Conservation (phyloP, 1,140 invertebrate species). For the Nilaparvata lugens region DNA sequence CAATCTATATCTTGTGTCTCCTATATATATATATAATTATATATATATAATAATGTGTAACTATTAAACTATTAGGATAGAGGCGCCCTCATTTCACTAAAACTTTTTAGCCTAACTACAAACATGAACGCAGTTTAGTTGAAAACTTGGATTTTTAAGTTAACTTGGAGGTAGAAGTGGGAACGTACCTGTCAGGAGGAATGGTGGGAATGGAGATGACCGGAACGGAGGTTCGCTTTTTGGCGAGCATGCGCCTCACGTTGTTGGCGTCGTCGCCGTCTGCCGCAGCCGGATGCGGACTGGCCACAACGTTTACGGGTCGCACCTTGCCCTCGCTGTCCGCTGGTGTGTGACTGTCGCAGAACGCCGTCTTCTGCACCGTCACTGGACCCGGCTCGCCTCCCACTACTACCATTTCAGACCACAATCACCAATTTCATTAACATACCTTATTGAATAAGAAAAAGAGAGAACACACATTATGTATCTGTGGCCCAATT, state of each 20-base stretch:
- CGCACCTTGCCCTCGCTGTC: constrained; percentile 45
- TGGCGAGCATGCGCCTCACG: constrained; percentile 64
- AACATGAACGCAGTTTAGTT: too few species aligned
- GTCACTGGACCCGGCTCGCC: constrained; percentile 53
- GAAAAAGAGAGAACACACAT: neutral
- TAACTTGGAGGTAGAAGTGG: too few species aligned
- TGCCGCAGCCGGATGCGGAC: constrained; percentile 26
- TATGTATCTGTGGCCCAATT: too few species aligned
- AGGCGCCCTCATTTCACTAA: too few species aligned
- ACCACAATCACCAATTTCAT: too few species aligned
- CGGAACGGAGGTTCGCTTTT: constrained; percentile 81
- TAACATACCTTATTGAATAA: neutral
- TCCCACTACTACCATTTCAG: constrained; percentile 3
- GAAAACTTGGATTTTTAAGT: too few species aligned
- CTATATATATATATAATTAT: too few species aligned
- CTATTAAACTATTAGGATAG: too few species aligned
- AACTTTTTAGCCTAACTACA: too few species aligned
- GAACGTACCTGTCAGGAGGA: constrained; percentile 62
- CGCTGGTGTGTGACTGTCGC: constrained; percentile 84
- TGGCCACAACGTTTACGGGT: constrained; percentile 3
- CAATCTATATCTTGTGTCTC: too few species aligned
- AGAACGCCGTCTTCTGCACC: constrained; percentile 93
- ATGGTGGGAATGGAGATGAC: constrained; percentile 91
- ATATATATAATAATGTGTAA: too few species aligned
- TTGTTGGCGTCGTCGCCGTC: constrained; percentile 62